Percentiles rank a stretch among this genome's conserved stretches.
Evolutionary conservation across 2,797 vertebrate species (phyloP).

Genomic region (Thunnus albacares): DNA sequence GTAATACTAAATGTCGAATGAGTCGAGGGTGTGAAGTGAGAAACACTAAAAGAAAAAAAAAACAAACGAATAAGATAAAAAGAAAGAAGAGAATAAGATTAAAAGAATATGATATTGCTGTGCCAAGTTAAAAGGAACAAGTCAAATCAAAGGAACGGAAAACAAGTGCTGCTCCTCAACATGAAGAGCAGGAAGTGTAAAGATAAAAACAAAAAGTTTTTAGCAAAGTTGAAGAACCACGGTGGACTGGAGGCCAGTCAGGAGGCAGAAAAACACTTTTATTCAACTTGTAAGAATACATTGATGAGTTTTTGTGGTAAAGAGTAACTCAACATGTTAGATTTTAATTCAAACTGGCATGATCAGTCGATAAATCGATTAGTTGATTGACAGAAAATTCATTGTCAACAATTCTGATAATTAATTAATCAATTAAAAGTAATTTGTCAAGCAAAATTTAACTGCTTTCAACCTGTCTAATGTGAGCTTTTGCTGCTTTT

Average conservation of each 20-base stretch:
- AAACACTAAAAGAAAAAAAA: not conserved
- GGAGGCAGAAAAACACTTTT: not conserved
- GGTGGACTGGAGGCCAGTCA: not conserved
- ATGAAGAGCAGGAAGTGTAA: not conserved
- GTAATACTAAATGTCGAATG: not conserved
- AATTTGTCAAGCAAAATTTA: too few relatives aligned
- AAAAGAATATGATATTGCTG: not conserved
- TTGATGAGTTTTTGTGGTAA: not conserved
- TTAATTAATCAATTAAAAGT: too few relatives aligned
- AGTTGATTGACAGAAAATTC: too few relatives aligned
- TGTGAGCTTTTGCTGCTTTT: too few relatives aligned
- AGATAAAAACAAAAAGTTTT: conserved; percentile 21
- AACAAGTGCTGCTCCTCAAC: not conserved
- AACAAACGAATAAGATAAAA: not conserved
- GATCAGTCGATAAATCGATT: too few relatives aligned
- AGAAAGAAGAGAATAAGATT: not conserved
- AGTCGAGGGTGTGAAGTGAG: not conserved
- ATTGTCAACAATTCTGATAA: too few relatives aligned
- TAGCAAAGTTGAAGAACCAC: not conserved
- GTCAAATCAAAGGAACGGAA: conserved; percentile 2
- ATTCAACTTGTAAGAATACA: not conserved
- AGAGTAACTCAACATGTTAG: not conserved
- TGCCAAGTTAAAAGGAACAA: not conserved
- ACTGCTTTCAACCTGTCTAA: too few relatives aligned
- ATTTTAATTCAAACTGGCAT: not conserved